A percentile compares a stretch with the other conserved stretches of the same genome.
Evolutionary conservation across 2,888 invertebrate species (phyloP).

Genomic region (Carcina quercana): DNA sequence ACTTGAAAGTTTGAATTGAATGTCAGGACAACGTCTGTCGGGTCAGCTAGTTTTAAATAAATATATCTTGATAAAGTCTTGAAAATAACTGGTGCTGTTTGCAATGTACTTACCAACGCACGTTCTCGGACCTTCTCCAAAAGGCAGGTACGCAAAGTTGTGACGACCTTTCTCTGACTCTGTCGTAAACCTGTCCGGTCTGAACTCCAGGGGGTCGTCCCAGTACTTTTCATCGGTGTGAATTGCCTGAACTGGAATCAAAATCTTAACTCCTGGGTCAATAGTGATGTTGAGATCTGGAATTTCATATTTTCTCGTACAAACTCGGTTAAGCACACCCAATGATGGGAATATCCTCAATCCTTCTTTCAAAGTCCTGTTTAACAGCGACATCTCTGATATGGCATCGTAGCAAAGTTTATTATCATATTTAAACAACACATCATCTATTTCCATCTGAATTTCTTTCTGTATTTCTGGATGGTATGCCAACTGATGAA

Average conservation of each 20-base stretch:
- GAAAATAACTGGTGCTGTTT: neutral
- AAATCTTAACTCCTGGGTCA: conserved; percentile 19
- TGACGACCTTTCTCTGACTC: conserved; percentile 12
- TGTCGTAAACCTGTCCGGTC: conserved; percentile 23
- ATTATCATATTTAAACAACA: conserved; percentile 22
- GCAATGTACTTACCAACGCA: conserved; percentile 23
- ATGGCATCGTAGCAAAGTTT: conserved; percentile 31
- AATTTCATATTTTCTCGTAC: conserved; percentile 20
- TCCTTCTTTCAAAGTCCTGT: conserved; percentile 30
- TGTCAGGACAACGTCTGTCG: no score
- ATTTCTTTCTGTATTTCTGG: conserved; percentile 34
- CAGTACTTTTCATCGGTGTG: conserved; percentile 27
- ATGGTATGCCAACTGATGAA: conserved; percentile 38
- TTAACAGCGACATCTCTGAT: conserved; percentile 30
- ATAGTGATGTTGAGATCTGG: conserved; percentile 23
- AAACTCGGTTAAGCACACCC: conserved; percentile 18
- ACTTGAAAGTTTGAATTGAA: no score
- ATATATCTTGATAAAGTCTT: no score
- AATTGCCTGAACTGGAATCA: conserved; percentile 24
- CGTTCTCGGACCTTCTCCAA: conserved; percentile 25
- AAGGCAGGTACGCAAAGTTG: conserved; percentile 22
- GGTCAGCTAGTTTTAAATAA: no score
- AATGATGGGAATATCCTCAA: conserved; percentile 24
- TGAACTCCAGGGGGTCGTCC: conserved; percentile 22
- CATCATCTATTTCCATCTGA: conserved; percentile 34